A percentile compares a stretch with the other conserved stretches of the same genome.
phyloP scores from a whole-genome alignment of 2,113 vertebrate genomes.

The Mormoops blainvillei region DNA sequence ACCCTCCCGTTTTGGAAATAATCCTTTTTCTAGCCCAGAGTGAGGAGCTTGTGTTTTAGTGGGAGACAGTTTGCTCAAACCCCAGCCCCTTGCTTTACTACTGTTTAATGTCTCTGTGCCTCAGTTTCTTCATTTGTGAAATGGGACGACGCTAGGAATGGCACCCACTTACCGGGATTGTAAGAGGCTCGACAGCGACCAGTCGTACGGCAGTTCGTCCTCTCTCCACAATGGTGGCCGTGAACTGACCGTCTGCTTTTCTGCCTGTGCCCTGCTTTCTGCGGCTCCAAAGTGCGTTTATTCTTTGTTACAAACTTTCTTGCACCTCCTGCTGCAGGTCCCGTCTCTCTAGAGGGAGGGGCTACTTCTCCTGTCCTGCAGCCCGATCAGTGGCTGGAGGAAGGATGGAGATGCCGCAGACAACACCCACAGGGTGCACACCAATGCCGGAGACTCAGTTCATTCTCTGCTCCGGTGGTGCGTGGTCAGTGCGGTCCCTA shows the following conservation, averaged over 20 bases:
- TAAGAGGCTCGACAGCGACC: not conserved
- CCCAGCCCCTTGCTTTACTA: accelerated
- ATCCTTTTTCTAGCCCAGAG: not conserved
- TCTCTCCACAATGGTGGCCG: not conserved
- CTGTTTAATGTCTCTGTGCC: not conserved
- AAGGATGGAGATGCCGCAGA: not conserved
- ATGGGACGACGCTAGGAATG: not conserved
- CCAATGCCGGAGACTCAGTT: too few species aligned
- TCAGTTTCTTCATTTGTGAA: not conserved
- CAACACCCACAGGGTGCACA: not conserved
- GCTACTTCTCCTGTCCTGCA: not conserved
- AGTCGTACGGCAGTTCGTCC: not conserved
- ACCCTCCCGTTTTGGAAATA: not conserved
- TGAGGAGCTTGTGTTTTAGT: not conserved
- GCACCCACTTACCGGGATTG: not conserved
- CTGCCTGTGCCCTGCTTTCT: not conserved
- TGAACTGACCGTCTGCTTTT: not conserved
- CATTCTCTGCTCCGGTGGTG: too few species aligned
- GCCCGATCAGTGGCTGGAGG: not conserved
- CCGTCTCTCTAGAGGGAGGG: not conserved
- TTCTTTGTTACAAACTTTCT: not conserved
- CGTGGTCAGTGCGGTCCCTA: accelerated
- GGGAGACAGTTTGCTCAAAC: not conserved
- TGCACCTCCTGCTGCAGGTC: too few species aligned
- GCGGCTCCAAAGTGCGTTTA: not conserved